Percentiles rank a stretch among this genome's conserved stretches.
Conservation (phyloP, 64 coral and sea anemone genomes). For the Exaiptasia diaphana region DNA sequence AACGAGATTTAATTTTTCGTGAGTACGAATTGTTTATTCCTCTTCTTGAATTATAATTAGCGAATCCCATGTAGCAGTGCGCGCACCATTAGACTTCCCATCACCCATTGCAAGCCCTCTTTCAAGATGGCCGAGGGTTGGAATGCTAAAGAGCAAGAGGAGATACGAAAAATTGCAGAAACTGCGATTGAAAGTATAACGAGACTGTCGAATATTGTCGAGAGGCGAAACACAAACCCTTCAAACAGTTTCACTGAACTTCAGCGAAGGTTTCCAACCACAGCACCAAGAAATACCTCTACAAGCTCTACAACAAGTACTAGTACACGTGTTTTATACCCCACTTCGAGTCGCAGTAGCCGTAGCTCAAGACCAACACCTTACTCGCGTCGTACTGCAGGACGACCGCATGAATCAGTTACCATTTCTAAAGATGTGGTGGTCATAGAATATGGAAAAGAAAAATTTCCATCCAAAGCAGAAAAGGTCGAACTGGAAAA, state of each 20-base stretch:
- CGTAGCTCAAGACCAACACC: background rate
- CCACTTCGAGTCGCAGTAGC: background rate
- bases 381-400: conserved; percentile 1
- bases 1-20: background rate
- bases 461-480: conserved; percentile 33
- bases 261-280: conserved; percentile 47
- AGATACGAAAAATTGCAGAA: conserved; percentile 46
- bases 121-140: background rate
- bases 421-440: conserved; percentile 53
- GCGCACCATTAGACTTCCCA: background rate
- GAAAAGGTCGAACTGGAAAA: conserved; percentile 52
- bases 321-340: background rate
- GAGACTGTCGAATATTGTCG: conserved; percentile 18
- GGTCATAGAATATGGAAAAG: conserved; percentile 55
- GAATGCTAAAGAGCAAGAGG: conserved; percentile 5
- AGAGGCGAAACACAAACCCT: conserved; percentile 16
- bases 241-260: conserved; percentile 29
- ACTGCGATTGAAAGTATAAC: conserved; percentile 50
- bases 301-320: background rate
- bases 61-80: background rate
- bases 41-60: background rate
- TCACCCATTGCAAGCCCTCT: background rate
- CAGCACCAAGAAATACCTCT: background rate
- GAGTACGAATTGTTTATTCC: background rate
- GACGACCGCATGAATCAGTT: background rate